These are phyloP conservation scores for Lepidurus packardi DNA, from an alignment of 1,140 invertebrate genomes.

Conservation along the genomic window DNA sequence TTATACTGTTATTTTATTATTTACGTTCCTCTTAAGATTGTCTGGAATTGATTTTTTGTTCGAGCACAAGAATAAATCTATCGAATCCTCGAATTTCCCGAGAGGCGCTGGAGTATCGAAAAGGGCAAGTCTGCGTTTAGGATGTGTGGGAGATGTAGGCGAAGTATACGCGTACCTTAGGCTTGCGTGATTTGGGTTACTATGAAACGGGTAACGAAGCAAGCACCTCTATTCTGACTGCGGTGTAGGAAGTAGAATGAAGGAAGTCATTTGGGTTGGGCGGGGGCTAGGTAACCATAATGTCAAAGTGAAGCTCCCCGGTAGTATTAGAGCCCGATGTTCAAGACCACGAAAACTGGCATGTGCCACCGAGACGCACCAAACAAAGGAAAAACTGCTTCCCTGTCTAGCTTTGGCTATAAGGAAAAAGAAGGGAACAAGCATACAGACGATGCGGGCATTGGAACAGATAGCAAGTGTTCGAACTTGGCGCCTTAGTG, in stretches of 20 bases:
- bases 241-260: not conserved
- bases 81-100: too few relatives aligned
- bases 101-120: too few relatives aligned
- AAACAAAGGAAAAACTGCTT: not conserved
- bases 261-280: slow-evolving; percentile 13
- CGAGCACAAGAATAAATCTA: too few relatives aligned
- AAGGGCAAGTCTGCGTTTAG: too few relatives aligned
- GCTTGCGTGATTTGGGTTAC: too few relatives aligned
- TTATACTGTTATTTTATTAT: too few relatives aligned
- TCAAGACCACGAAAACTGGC: not conserved
- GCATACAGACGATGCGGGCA: not conserved
- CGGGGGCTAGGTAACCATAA: slow-evolving; percentile 2
- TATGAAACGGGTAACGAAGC: too few relatives aligned
- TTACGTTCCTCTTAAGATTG: too few relatives aligned
- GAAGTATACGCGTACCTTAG: too few relatives aligned
- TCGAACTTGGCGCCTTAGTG: not conserved
- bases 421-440: not conserved
- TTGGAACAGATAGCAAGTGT: not conserved
- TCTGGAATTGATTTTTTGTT: too few relatives aligned
- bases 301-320: not conserved
- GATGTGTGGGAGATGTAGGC: too few relatives aligned
- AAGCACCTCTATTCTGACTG: not conserved
- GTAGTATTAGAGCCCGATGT: not conserved
- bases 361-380: not conserved
- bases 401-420: not conserved